Conservation (phyloP, 92 coral and sea anemone species). For the Siderastrea siderea region DNA sequence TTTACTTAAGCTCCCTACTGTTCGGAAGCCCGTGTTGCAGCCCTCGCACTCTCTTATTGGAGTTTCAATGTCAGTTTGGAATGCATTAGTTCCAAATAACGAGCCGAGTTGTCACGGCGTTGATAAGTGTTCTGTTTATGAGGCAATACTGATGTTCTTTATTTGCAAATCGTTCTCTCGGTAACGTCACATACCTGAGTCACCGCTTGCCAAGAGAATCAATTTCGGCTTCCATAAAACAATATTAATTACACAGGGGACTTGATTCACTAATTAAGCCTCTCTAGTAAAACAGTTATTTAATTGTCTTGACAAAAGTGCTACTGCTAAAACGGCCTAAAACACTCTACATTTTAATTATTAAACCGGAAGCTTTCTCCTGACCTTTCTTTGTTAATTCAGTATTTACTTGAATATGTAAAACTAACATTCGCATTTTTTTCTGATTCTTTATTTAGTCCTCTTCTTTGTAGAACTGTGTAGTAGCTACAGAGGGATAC, state of each 20-base stretch:
- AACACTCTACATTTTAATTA: neutral
- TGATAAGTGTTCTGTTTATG: neutral
- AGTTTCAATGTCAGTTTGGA: neutral
- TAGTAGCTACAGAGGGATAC: neutral
- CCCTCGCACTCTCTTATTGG: neutral
- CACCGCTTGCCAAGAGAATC: neutral
- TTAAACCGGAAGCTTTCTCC: neutral
- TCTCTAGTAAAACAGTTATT: neutral
- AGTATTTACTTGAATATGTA: neutral
- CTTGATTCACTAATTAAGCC: neutral
- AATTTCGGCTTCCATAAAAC: neutral
- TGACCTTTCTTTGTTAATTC: neutral
- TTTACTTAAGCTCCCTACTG: neutral
- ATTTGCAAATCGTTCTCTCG: neutral
- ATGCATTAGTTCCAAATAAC: neutral
- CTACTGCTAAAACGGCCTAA: too few species aligned
- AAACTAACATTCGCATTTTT: neutral
- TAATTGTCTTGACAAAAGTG: neutral
- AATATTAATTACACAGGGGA: neutral
- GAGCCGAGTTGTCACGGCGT: neutral
- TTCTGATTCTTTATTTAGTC: neutral
- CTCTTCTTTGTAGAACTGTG: too few species aligned
- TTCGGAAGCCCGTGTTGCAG: slow-evolving; percentile 1
- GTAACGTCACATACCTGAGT: neutral
- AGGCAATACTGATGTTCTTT: neutral